phyloP scores from a whole-genome alignment of 2,888 invertebrate genomes.

The Luperina nickerlii region DNA sequence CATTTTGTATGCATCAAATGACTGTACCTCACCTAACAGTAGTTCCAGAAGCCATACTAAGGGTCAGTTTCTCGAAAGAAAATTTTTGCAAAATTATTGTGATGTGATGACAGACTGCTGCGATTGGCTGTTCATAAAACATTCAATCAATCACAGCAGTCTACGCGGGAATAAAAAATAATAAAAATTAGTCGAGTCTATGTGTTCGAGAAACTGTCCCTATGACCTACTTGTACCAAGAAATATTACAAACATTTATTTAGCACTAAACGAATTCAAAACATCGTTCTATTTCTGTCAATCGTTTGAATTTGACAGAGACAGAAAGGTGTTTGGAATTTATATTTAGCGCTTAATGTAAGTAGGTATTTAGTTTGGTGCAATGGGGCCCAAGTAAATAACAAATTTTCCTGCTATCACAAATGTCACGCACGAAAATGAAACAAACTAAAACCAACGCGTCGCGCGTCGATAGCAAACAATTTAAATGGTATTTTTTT shows the following conservation, averaged over 20 bases:
- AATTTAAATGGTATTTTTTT: conserved; percentile 62
- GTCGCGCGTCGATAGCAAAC: conserved; percentile 34
- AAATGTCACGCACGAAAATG: conserved; percentile 19
- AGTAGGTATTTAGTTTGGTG: background rate
- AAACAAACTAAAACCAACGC: conserved; percentile 19
- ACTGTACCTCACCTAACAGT: background rate
- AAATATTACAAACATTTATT: background rate
- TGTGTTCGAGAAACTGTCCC: background rate
- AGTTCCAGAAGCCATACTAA: background rate
- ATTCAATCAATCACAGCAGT: background rate
- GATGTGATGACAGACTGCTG: background rate
- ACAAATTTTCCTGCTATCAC: conserved; percentile 2
- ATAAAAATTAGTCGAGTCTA: background rate
- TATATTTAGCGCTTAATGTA: background rate
- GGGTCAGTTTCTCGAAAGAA: background rate
- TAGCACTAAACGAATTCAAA: background rate
- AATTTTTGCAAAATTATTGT: background rate
- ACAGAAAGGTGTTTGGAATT: background rate
- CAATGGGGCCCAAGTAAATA: background rate
- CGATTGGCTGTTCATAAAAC: background rate
- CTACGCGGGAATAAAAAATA: background rate
- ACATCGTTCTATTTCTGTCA: background rate
- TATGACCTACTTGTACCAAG: background rate
- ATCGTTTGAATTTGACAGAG: background rate
- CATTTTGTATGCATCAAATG: conserved; percentile 8